phyloP scores from a whole-genome alignment of 2,113 vertebrate species.

The Helogale parvula region DNA sequence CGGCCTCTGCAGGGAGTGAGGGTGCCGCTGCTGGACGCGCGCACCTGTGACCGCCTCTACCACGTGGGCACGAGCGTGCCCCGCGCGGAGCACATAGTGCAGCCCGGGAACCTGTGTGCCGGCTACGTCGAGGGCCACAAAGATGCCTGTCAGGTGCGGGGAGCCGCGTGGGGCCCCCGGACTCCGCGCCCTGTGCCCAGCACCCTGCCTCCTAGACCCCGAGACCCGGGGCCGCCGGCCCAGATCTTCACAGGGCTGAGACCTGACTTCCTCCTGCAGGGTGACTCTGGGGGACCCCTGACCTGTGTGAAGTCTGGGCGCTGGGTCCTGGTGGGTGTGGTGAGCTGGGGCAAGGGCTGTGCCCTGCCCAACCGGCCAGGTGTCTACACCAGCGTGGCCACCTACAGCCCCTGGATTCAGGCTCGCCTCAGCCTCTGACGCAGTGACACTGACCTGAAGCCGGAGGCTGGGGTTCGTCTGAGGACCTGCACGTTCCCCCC shows the following conservation, averaged over 20 bases:
- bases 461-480: neutral
- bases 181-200: too few relatives aligned
- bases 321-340: slow-evolving; percentile 90
- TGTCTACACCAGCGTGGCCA: slow-evolving; percentile 88
- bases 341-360: slow-evolving; percentile 92
- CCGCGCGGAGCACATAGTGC: neutral
- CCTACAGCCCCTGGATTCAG: slow-evolving; percentile 85
- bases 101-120: slow-evolving; percentile 51
- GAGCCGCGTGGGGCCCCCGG: neutral
- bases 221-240: neutral
- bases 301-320: slow-evolving; percentile 85
- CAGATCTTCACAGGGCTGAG: neutral
- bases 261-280: slow-evolving; percentile 79
- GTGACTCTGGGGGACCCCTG: slow-evolving; percentile 90
- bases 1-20: slow-evolving; percentile 60
- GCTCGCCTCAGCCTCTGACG: slow-evolving; percentile 48
- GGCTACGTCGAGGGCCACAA: slow-evolving; percentile 61
- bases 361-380: slow-evolving; percentile 87
- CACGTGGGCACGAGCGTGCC: slow-evolving; percentile 26
- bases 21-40: slow-evolving; percentile 58
- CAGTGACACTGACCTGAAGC: neutral
- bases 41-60: slow-evolving; percentile 66
- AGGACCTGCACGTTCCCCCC: too few relatives aligned
- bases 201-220: neutral
- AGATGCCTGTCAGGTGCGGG: slow-evolving; percentile 71